Conservation (phyloP, 2,888 invertebrate genomes). For the Macrosiphum euphorbiae region DNA sequence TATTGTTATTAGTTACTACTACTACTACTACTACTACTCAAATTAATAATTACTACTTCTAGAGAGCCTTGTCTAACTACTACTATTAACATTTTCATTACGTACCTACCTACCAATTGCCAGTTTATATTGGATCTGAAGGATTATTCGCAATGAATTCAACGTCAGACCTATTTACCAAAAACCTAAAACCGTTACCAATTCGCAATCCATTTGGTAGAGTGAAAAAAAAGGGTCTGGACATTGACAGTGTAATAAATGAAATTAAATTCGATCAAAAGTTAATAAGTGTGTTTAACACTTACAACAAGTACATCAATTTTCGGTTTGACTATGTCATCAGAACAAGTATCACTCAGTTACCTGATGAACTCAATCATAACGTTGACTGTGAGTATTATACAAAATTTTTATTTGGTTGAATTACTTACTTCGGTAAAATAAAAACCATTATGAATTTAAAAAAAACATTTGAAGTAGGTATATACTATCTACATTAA, state of each 20-base stretch:
- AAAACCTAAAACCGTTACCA: background rate
- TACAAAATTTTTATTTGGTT: background rate
- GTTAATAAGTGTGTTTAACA: conserved; percentile 17
- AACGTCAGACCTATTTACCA: background rate
- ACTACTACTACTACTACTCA: background rate
- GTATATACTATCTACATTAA: background rate
- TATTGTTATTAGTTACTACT: background rate
- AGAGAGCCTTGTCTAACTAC: too few species aligned
- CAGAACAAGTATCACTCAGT: conserved; percentile 30
- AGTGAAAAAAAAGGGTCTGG: conserved; percentile 15
- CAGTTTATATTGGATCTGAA: background rate
- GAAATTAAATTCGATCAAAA: conserved; percentile 30
- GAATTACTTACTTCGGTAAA: background rate
- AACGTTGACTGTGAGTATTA: conserved; percentile 31
- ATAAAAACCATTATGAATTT: background rate
- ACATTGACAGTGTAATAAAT: background rate
- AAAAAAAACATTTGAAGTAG: background rate
- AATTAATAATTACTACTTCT: too few species aligned
- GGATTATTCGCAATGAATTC: background rate
- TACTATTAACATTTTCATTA: background rate
- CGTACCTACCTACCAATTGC: background rate
- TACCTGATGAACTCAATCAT: conserved; percentile 28
- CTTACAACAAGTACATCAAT: conserved; percentile 38
- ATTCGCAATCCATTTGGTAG: background rate
- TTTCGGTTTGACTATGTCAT: conserved; percentile 53